Base-by-base conservation (phyloP, 2,888 invertebrate genomes). In the Stratiomys singularior region DNA sequence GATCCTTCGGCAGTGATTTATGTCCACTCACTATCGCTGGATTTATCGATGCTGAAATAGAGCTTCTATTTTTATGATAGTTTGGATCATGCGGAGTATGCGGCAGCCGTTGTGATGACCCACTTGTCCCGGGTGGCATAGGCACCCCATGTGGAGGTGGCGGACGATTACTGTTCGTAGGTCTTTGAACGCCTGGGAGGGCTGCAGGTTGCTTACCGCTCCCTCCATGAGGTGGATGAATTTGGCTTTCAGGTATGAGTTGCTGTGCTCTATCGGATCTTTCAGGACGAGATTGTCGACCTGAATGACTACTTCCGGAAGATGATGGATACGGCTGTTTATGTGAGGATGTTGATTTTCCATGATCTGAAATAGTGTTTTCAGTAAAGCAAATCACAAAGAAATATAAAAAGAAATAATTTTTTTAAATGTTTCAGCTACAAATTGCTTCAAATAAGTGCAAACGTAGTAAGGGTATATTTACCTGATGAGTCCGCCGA, bases 401-500 rank as follows among this genome's bases (percentile, higher is more conserved):
- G n/a, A n/a, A n/a, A n/a, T n/a, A n/a, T n/a, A n/a, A n/a, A n/a
- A n/a, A n/a, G n/a, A n/a, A n/a, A n/a, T n/a, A n/a, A n/a, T n/a
- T n/a, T n/a, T n/a, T n/a, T n/a, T n/a, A n/a, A n/a, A n/a, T n/a
- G n/a, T n/a, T n/a, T n/a, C n/a, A n/a, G n/a, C n/a, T n/a, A n/a
- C n/a, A n/a, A n/a, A n/a, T n/a, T n/a, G n/a, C n/a, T 18, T 11
- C 15, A 52, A 60, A 25, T 25, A 25, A 13, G 23, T 13, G 60
- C 25, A 60, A 60, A 56, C n/a, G 11, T 23, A 56, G 15, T 25
- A 77, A 21, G 25, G n/a, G 21, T 44, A 44, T 1, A 47, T 27
- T 82, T 81, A 86, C 86, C 85, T 79, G 83, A 82, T 77, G 81
- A 81, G 71, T 86, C 86, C 63, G 82, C 82, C 79, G 80, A 77